Percentiles rank a stretch among this genome's conserved stretches.
These are phyloP conservation scores for Phanerotoma sp. DNA, from an alignment of 2,888 invertebrate species.

Conservation along the genomic window DNA sequence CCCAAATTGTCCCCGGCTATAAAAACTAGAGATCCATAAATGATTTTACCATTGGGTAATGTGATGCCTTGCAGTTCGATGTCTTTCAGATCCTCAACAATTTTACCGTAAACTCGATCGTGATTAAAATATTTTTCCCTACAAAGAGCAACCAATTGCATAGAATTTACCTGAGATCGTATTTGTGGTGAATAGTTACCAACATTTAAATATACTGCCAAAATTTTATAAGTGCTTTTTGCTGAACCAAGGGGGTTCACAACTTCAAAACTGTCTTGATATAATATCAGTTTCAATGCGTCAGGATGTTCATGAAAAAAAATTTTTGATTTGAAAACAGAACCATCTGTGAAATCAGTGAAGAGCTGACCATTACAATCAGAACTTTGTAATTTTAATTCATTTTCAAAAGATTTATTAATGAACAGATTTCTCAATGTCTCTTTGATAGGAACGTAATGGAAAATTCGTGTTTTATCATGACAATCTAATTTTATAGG, in stretches of 20 bases:
- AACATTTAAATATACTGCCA: constrained; percentile 30
- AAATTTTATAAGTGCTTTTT: constrained; percentile 31
- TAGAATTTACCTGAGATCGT: constrained; percentile 30
- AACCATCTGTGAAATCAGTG: constrained; percentile 39
- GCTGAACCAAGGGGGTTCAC: constrained; percentile 33
- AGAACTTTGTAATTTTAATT: too few relatives aligned
- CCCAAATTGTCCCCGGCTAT: constrained; percentile 35
- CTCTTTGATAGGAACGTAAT: too few relatives aligned
- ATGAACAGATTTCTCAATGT: too few relatives aligned
- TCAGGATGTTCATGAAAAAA: constrained; percentile 36
- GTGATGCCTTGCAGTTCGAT: too few relatives aligned
- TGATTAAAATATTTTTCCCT: too few relatives aligned
- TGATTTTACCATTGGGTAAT: constrained; percentile 2
- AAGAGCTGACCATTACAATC: too few relatives aligned
- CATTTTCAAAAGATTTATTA: too few relatives aligned
- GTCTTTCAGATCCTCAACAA: too few relatives aligned
- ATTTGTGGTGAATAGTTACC: constrained; percentile 28
- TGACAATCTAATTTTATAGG: too few relatives aligned
- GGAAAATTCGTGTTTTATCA: too few relatives aligned
- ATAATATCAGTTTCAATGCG: constrained; percentile 31
- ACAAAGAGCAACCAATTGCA: constrained; percentile 30
- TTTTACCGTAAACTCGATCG: too few relatives aligned
- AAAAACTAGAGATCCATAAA: constrained; percentile 15
- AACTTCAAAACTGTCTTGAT: constrained; percentile 36
- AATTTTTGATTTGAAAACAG: constrained; percentile 29